phyloP scores from a whole-genome alignment of 2,113 vertebrate species.

The Agapornis roseicollis region DNA sequence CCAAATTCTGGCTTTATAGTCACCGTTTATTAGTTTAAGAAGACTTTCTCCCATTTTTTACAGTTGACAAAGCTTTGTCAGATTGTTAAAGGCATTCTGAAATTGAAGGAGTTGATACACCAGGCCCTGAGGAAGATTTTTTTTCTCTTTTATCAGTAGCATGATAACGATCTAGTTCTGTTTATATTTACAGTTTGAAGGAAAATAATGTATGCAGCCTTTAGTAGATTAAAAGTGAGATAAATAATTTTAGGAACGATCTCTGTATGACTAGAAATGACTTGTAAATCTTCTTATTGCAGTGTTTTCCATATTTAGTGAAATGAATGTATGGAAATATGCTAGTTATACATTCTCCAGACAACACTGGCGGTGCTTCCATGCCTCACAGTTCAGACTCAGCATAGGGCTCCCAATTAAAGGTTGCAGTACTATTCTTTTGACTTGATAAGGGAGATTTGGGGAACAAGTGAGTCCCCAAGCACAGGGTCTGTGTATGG shows the following conservation, averaged over 20 bases:
- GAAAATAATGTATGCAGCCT: neutral
- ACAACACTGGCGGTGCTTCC: neutral
- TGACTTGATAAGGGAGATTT: neutral
- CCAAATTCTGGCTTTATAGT: neutral
- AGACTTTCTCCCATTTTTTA: neutral
- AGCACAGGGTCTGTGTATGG: neutral
- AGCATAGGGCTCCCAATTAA: neutral
- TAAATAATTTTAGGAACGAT: neutral
- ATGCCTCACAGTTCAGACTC: neutral
- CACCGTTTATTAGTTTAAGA: neutral
- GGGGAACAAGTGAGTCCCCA: fast-evolving
- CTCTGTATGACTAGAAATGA: neutral
- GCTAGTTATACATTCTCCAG: fast-evolving
- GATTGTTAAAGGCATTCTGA: neutral
- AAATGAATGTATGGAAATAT: neutral
- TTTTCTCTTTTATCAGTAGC: neutral
- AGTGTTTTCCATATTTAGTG: neutral
- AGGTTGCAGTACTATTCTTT: neutral
- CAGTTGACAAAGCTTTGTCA: neutral
- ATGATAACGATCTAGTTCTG: neutral
- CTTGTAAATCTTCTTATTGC: neutral
- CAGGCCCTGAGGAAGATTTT: neutral
- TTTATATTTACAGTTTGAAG: neutral
- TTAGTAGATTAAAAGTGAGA: neutral
- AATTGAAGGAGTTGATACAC: neutral